These are phyloP conservation scores for Rhinophrynus dorsalis DNA, from an alignment of 2,797 vertebrate genomes.

Conservation along the genomic window DNA sequence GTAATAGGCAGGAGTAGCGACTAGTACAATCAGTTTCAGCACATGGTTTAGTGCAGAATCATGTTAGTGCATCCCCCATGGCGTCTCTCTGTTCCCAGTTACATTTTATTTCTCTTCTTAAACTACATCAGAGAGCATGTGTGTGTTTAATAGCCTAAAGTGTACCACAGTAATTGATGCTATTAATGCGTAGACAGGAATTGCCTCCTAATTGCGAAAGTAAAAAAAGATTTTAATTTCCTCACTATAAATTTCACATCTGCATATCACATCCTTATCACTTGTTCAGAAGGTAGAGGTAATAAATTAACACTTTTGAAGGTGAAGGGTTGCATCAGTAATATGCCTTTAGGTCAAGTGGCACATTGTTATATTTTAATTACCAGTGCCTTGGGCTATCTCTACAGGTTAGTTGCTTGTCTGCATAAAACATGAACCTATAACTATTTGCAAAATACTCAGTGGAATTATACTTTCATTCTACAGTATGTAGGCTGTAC, in stretches of 20 bases:
- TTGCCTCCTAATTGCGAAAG: neutral
- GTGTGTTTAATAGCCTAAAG: too few species aligned
- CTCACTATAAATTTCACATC: too few species aligned
- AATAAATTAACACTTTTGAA: constrained; percentile 48
- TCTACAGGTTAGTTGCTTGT: constrained; percentile 67
- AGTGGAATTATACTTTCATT: constrained; percentile 54
- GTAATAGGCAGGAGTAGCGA: too few species aligned
- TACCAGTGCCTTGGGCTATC: constrained; percentile 59
- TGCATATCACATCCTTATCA: too few species aligned
- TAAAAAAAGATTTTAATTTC: too few species aligned
- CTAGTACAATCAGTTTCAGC: too few species aligned
- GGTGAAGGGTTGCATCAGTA: constrained; percentile 59
- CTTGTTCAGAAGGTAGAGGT: constrained; percentile 54
- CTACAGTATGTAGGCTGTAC: constrained; percentile 46
- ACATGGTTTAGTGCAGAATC: too few species aligned
- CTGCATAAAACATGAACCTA: constrained; percentile 69
- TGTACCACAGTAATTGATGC: too few species aligned
- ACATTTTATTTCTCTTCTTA: too few species aligned
- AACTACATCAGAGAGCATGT: too few species aligned
- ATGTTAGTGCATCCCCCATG: too few species aligned
- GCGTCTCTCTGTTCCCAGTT: too few species aligned
- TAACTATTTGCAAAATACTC: constrained; percentile 54
- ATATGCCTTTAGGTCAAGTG: constrained; percentile 61
- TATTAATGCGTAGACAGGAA: neutral
- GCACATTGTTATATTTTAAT: constrained; percentile 65